Conservation (phyloP, 1,140 invertebrate species). For the Apis dorsata region DNA sequence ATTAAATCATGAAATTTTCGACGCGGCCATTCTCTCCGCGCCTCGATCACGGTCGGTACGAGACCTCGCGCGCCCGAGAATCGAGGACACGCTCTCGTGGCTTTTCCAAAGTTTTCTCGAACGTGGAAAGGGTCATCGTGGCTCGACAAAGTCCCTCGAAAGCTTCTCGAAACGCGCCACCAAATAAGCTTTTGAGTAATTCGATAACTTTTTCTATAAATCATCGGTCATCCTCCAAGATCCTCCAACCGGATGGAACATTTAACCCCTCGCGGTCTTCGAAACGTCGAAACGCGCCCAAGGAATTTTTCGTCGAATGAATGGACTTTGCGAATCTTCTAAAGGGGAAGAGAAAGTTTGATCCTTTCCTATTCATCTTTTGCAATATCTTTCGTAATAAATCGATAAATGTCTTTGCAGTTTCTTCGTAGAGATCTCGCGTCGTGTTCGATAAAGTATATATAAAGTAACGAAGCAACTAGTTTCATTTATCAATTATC, state of each 20-base stretch:
- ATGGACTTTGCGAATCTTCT: neutral
- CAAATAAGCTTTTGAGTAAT: constrained; percentile 38
- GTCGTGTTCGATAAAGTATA: neutral
- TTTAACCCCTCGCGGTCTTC: constrained; percentile 29
- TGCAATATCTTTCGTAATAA: neutral
- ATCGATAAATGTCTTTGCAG: neutral
- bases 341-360: neutral
- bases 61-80: neutral
- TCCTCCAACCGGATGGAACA: neutral
- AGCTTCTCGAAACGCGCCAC: constrained; percentile 5
- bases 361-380: neutral
- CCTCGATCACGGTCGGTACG: neutral
- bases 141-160: neutral
- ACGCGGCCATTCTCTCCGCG: neutral
- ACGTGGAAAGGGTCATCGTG: neutral
- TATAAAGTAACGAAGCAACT: no score
- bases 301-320: neutral
- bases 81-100: neutral
- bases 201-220: constrained; percentile 50
- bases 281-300: neutral
- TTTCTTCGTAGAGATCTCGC: neutral
- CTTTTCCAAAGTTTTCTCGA: constrained; percentile 21
- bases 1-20: constrained; percentile 17
- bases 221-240: constrained; percentile 23
- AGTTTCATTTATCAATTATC: neutral